Evolutionary conservation across 2,888 invertebrate species (phyloP).

Genomic region (Dryobota labecula): DNA sequence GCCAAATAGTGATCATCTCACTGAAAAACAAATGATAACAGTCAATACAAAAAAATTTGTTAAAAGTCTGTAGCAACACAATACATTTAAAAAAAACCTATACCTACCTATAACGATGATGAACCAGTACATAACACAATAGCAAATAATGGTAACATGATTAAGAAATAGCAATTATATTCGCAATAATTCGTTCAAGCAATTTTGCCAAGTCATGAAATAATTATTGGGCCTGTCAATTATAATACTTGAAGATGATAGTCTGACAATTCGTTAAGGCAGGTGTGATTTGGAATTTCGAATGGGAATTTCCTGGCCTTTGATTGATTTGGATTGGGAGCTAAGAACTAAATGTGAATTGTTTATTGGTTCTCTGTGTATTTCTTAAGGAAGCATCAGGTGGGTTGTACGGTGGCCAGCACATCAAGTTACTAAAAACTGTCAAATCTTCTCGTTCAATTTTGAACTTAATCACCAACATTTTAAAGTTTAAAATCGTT

Average conservation of each 20-base stretch:
- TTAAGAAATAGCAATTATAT: conserved; percentile 47
- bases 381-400: no score
- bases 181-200: conserved; percentile 45
- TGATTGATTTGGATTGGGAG: background rate
- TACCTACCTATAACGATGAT: background rate
- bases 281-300: conserved; percentile 32
- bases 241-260: conserved; percentile 35
- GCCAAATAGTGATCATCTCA: background rate
- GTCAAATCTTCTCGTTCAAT: no score
- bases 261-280: conserved; percentile 16
- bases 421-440: no score
- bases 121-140: conserved; percentile 22
- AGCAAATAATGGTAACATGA: conserved; percentile 27
- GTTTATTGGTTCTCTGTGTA: no score
- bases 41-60: background rate
- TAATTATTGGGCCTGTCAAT: conserved; percentile 59
- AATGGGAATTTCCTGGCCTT: background rate
- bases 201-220: conserved; percentile 44
- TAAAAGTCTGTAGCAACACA: background rate
- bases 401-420: no score
- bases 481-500: no score
- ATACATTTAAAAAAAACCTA: background rate
- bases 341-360: background rate
- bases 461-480: no score
- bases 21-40: background rate